These are phyloP conservation scores for Tachyglossus aculeatus DNA, from an alignment of 2,797 vertebrate species.

Conservation along the genomic window DNA sequence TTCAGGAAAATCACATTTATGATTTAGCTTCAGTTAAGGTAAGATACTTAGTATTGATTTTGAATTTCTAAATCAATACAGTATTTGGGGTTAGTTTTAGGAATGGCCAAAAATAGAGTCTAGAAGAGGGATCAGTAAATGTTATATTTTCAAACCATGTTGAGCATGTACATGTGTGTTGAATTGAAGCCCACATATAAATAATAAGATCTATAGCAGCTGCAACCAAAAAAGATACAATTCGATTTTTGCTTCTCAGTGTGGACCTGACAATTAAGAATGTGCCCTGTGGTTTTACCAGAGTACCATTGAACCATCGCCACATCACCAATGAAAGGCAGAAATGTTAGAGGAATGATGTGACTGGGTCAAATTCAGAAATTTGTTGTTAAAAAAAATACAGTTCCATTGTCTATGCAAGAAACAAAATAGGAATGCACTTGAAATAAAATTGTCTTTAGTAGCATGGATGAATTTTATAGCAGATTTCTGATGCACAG, in stretches of 20 bases:
- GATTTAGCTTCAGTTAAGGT: constrained; percentile 2
- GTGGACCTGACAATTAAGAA: background rate
- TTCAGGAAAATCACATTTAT: background rate
- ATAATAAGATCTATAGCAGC: background rate
- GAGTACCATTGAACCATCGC: too few species aligned
- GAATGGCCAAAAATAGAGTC: background rate
- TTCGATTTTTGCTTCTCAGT: background rate
- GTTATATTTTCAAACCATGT: background rate
- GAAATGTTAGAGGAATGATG: too few species aligned
- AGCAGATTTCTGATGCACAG: too few species aligned
- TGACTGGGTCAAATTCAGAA: too few species aligned
- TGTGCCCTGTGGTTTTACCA: too few species aligned
- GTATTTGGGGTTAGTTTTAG: background rate
- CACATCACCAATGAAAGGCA: too few species aligned
- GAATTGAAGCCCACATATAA: background rate
- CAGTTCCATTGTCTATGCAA: too few species aligned
- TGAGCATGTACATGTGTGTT: background rate
- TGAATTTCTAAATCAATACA: background rate
- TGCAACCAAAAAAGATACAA: background rate
- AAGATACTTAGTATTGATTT: background rate
- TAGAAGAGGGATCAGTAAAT: background rate
- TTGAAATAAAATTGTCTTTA: too few species aligned
- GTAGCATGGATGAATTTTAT: too few species aligned
- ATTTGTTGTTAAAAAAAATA: too few species aligned
- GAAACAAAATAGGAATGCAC: too few species aligned